Evolutionary conservation across 64 coral and sea anemone species (phyloP), one percentile per base, ranked within the genome.

Genomic region (Pachyseris speciosa): DNA sequence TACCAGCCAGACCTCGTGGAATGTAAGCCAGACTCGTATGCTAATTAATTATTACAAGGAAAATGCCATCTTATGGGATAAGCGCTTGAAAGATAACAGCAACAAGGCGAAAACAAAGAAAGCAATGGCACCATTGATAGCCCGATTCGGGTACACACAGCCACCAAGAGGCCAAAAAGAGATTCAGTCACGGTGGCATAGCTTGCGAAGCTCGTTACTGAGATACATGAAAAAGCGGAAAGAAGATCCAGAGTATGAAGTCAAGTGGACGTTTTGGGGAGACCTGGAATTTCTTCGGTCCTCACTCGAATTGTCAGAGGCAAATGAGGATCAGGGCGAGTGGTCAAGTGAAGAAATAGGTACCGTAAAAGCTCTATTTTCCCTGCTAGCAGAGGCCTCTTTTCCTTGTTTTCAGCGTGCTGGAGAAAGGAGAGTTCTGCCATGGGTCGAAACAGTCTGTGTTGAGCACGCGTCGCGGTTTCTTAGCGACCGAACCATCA

Each of bases 101-200:
- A 76, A 47, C 72, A 40, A 44, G 41, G 22, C n/a, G 4, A 76
- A 76, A 76, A 76, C 72, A 12, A 76, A 76, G 36, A 76, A 76
- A n/a, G 72, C 42, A 76, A 76, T 76, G 72, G 72, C 72, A 76
- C 72, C 72, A 36, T 76, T 76, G 72, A 43, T 76, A 76, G 72
- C 72, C 9, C 72, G 42, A 15, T 76, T 76, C 6, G 24, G 36
- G 17, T 11, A 47, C 27, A 76, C 72, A 40, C 72, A 76, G 72
- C 72, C 72, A 76, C 29, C 40, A 22, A 76, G 72, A 76, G 3
- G 48, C 37, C 9, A 9, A 40, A 76, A 76, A 76, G 72, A 40
- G 29, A 76, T 50, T 12, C 44, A 76, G 47, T 76, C 72, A n/a
- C 13, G 72, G 39, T 76, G 72, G 72, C 72, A 76, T 44, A 44